Conservation (phyloP, 2,888 invertebrate species). For the Dendrolimus pini region DNA sequence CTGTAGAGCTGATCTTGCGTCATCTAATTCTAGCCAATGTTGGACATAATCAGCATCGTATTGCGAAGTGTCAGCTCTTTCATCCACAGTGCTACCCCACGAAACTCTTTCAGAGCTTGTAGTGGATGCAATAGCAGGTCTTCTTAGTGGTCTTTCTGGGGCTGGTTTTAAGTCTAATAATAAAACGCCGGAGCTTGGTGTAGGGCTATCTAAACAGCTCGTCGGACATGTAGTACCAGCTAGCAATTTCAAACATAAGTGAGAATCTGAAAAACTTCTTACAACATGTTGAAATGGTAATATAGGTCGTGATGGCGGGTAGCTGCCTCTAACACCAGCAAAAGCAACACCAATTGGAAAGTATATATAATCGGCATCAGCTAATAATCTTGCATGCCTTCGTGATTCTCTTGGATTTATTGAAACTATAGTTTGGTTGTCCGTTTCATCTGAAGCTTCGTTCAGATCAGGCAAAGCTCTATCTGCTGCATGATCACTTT, state of each 20-base stretch:
- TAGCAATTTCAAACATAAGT: conserved; percentile 82
- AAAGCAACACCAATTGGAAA: conserved; percentile 81
- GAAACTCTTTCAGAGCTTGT: conserved; percentile 70
- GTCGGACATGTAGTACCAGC: conserved; percentile 75
- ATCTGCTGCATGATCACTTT: conserved; percentile 74
- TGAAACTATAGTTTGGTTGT: conserved; percentile 74
- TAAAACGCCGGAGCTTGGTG: conserved; percentile 79
- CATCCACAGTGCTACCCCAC: conserved; percentile 78
- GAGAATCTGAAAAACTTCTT: conserved; percentile 85
- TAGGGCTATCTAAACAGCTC: conserved; percentile 74
- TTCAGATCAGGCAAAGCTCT: conserved; percentile 82
- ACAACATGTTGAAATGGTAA: conserved; percentile 85
- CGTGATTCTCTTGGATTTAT: conserved; percentile 67
- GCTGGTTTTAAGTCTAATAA: conserved; percentile 76
- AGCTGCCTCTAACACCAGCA: conserved; percentile 82
- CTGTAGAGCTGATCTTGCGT: conserved; percentile 81
- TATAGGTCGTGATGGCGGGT: conserved; percentile 82
- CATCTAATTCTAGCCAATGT: conserved; percentile 85
- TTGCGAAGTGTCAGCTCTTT: conserved; percentile 74
- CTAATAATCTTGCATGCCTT: conserved; percentile 75
- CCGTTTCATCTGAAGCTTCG: conserved; percentile 84
- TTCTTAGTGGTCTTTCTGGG: conserved; percentile 75
- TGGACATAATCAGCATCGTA: conserved; percentile 86
- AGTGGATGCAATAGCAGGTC: conserved; percentile 74
- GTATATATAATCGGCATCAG: conserved; percentile 81